Evolutionary conservation across 2,797 vertebrate genomes (phyloP), one percentile per base, ranked within the genome.

Genomic region (Falco naumanni): DNA sequence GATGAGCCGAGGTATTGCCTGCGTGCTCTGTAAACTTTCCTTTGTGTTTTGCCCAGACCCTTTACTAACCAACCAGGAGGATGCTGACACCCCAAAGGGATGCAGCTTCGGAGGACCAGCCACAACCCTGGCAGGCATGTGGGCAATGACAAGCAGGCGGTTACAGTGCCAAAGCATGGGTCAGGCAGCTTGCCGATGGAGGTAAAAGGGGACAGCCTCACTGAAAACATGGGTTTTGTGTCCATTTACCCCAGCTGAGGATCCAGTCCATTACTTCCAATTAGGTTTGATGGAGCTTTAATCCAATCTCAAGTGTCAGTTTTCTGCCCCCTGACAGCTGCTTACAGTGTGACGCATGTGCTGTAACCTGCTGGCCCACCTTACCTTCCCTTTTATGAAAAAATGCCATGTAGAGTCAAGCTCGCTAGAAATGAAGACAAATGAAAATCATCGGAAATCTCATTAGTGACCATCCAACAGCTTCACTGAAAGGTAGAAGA

Each of bases 361-460:
- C 65, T 83, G 33, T 83, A 91, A 93, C 94, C 96, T 82, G 54
- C 57, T 70, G 75, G 91, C 60, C 71, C 82, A 89, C 68, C 86
- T 91, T 53, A 78, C 56, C 53, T 81, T 76, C 63, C 16, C 2
- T 43, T 85, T 86, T 60, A 51, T 70, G 91, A 93, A 93, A 92
- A 87, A 94, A 78, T 68, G 71, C 69, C 78, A 65, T 18, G 64
- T 74, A 78, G 65, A 95, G 45, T 39, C 80, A 90, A 57, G 39
- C 80, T 41, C 5, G 6, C 74, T 84, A 57, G 70, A 84, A 95
- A 95, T 87, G 75, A 95, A 95, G 96, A 96, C 82, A 94, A 96
- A 96, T 91, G 37, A 72, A 97, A 96, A 96, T 95, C 48, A 61
- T 59, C 13, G 16, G 15, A 78, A 95, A 90, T 96, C 91, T 97